Conservation (phyloP, 2,888 invertebrate species). For the Xanthorhoe spadicearia region DNA sequence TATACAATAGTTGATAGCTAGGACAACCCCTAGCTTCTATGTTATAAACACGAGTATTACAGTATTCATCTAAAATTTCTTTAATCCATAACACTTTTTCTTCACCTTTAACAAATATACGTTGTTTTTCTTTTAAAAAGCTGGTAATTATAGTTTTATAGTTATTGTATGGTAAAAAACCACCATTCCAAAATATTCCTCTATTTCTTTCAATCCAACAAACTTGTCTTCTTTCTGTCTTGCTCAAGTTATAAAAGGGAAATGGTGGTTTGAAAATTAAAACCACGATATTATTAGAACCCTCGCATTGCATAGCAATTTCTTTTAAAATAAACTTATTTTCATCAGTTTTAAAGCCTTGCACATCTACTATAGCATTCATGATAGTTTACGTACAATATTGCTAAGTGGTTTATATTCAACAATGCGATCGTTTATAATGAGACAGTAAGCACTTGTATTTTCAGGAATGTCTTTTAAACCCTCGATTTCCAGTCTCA, state of each 20-base stretch:
- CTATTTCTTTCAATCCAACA: conserved; percentile 15
- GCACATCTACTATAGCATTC: conserved; percentile 10
- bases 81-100: conserved; percentile 13
- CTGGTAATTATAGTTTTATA: neutral
- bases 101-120: conserved; percentile 1
- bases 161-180: conserved; percentile 8
- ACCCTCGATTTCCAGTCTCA: conserved; percentile 46
- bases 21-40: conserved; percentile 4
- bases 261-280: conserved; percentile 39
- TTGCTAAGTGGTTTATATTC: conserved; percentile 44
- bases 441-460: conserved; percentile 46
- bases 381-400: conserved; percentile 39
- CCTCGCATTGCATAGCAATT: conserved; percentile 35
- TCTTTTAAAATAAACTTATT: conserved; percentile 41
- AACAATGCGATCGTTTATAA: conserved; percentile 43
- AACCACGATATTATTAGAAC: conserved; percentile 19
- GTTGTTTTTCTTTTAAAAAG: neutral
- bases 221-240: conserved; percentile 26
- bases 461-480: conserved; percentile 39
- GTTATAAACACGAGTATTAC: neutral
- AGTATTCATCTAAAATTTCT: too few species aligned
- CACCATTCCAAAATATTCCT: conserved; percentile 16
- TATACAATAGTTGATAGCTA: neutral
- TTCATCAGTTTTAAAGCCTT: conserved; percentile 21
- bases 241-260: conserved; percentile 36